phyloP scores from a whole-genome alignment of 2,888 invertebrate species.

The Opisthograptis luteolata region DNA sequence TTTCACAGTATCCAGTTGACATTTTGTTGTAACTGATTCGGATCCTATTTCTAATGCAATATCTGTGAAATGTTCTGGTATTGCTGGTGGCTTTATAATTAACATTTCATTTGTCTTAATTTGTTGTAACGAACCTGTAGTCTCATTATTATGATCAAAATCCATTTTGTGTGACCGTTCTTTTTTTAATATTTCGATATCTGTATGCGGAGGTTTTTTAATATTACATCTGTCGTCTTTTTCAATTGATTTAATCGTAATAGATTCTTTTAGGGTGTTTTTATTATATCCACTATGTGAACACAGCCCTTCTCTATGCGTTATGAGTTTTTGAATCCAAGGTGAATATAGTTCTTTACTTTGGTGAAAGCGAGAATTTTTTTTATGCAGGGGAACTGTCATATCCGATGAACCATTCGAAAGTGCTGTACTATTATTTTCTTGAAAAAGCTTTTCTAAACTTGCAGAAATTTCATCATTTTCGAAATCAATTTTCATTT shows the following conservation, averaged over 20 bases:
- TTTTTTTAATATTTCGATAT: background rate
- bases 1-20: background rate
- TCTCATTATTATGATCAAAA: background rate
- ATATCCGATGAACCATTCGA: background rate
- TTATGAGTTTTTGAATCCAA: constrained; percentile 65
- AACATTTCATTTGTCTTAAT: background rate
- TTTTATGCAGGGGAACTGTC: background rate
- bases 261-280: background rate
- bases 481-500: constrained; percentile 23
- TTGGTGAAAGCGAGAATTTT: background rate
- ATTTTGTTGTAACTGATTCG: background rate
- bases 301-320: constrained; percentile 49
- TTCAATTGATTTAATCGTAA: background rate
- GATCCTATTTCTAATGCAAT: background rate
- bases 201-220: background rate
- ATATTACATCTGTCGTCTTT: constrained; percentile 1
- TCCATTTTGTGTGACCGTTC: background rate
- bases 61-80: background rate
- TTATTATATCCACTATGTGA: background rate
- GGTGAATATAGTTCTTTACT: constrained; percentile 65
- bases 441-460: constrained; percentile 22
- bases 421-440: constrained; percentile 5
- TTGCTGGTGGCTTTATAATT: too few species aligned
- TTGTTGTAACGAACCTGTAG: background rate
- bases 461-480: constrained; percentile 22